Evolutionary conservation across 2,888 invertebrate species (phyloP).

Genomic region (Zonitis immaculata): DNA sequence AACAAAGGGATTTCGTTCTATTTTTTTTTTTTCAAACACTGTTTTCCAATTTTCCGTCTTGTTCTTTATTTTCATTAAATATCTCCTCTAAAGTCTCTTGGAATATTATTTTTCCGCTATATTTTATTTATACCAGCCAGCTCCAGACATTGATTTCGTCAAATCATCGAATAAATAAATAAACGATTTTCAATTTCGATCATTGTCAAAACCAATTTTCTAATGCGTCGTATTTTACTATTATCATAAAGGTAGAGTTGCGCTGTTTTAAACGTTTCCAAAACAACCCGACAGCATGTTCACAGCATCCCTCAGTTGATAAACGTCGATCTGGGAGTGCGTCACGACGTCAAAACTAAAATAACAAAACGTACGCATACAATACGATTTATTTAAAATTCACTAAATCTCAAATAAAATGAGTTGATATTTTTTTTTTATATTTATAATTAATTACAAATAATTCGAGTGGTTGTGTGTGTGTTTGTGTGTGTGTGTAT

Average conservation of each 20-base stretch:
- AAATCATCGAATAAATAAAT: background rate
- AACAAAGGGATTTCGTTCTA: background rate
- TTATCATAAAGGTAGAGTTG: background rate
- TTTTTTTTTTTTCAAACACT: too few relatives aligned
- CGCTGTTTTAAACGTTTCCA: background rate
- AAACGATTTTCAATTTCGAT: background rate
- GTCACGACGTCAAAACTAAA: background rate
- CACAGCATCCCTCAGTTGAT: background rate
- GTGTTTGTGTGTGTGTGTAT: background rate
- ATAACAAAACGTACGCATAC: background rate
- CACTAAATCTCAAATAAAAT: background rate
- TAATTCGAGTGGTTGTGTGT: too few relatives aligned
- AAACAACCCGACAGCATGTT: background rate
- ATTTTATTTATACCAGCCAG: background rate
- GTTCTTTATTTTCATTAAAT: background rate
- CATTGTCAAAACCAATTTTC: background rate
- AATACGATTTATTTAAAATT: too few relatives aligned
- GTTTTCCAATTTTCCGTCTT: background rate
- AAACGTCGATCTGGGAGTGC: background rate
- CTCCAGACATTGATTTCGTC: background rate
- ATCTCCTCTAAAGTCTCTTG: background rate
- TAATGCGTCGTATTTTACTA: background rate
- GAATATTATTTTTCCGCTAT: background rate
- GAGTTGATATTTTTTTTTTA: too few relatives aligned
- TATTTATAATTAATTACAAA: too few relatives aligned